Conservation (phyloP, 2,888 invertebrate genomes). For the Ormia ochracea region DNA sequence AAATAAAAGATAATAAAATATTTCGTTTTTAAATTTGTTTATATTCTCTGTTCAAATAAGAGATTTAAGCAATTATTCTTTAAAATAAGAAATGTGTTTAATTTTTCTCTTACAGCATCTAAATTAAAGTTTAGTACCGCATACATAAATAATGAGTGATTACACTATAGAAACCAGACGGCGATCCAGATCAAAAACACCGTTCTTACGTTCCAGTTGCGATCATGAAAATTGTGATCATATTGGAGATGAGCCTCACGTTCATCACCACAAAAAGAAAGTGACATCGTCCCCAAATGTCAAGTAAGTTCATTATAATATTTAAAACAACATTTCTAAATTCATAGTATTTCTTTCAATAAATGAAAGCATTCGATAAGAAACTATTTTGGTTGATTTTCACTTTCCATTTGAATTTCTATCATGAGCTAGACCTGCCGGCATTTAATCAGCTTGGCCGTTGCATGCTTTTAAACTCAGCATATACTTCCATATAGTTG, state of each 20-base stretch:
- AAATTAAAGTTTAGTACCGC: conserved; percentile 10
- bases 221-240: conserved; percentile 80
- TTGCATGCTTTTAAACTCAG: no score
- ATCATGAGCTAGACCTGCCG: no score
- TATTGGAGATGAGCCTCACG: conserved; percentile 78
- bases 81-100: not conserved
- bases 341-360: no score
- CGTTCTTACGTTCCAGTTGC: conserved; percentile 80
- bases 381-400: no score
- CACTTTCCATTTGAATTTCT: no score
- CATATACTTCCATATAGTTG: no score
- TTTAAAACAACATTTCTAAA: not conserved
- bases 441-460: no score
- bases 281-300: conserved; percentile 68
- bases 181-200: conserved; percentile 84
- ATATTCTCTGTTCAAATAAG: conserved; percentile 7
- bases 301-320: conserved; percentile 69
- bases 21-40: not conserved
- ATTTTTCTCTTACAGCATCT: conserved; percentile 17
- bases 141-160: conserved; percentile 68
- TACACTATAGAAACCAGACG: conserved; percentile 80
- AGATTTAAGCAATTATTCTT: not conserved
- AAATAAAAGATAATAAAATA: not conserved
- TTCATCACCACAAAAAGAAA: conserved; percentile 76
- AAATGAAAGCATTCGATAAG: no score